These are phyloP conservation scores for Marisa cornuarietis DNA, from an alignment of 1,140 invertebrate species.

Conservation along the genomic window DNA sequence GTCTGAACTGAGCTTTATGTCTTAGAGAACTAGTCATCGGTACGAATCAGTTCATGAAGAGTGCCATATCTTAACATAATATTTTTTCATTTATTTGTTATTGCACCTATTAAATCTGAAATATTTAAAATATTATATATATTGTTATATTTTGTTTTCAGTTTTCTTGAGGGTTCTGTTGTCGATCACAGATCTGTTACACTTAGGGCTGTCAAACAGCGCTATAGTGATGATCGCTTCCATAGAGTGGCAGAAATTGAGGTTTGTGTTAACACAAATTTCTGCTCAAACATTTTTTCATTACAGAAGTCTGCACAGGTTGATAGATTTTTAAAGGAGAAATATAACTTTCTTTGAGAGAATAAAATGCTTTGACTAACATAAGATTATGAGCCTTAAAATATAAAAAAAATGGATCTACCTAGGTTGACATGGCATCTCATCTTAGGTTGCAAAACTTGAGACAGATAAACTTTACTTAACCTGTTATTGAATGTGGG, in stretches of 20 bases:
- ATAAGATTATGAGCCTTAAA: too few species aligned
- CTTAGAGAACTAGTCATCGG: not conserved
- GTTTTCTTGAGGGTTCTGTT: conserved; percentile 58
- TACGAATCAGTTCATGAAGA: too few species aligned
- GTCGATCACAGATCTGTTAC: conserved; percentile 58
- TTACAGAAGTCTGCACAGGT: too few species aligned
- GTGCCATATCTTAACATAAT: not conserved
- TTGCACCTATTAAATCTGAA: not conserved
- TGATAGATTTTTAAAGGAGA: too few species aligned
- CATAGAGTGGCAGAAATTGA: conserved; percentile 53
- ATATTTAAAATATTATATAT: not conserved
- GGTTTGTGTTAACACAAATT: conserved; percentile 30
- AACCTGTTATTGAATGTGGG: too few species aligned
- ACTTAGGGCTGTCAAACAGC: conserved; percentile 60
- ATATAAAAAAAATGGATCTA: too few species aligned
- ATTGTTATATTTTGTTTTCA: conserved; percentile 35
- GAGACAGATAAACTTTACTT: too few species aligned
- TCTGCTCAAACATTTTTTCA: too few species aligned
- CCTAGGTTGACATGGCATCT: too few species aligned
- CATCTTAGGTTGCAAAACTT: too few species aligned
- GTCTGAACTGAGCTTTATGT: not conserved
- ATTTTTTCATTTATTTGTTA: not conserved
- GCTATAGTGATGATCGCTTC: conserved; percentile 56
- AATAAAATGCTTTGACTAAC: too few species aligned
- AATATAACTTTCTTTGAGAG: too few species aligned